Evolutionary conservation across 2,797 vertebrate genomes (phyloP).

Genomic region (Discoglossus pictus): DNA sequence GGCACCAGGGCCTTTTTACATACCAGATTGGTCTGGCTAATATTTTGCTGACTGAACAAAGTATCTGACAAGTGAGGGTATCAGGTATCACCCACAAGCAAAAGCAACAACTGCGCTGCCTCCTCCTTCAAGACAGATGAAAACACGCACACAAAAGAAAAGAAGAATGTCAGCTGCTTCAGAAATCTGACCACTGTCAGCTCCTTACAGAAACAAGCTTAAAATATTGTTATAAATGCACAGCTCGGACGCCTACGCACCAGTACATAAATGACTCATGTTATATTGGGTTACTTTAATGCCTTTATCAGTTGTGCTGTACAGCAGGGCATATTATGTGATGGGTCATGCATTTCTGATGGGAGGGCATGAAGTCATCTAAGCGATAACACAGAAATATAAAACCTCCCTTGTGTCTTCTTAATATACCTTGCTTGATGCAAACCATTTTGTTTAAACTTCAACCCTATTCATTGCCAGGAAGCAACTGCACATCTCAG

Average conservation of each 20-base stretch:
- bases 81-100: constrained; percentile 55
- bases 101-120: constrained; percentile 41
- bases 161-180: constrained; percentile 50
- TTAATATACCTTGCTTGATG: constrained; percentile 1
- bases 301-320: constrained; percentile 38
- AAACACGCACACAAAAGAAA: constrained; percentile 47
- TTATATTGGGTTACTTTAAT: constrained; percentile 47
- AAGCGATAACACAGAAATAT: constrained; percentile 44
- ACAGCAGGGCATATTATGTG: constrained; percentile 37
- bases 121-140: constrained; percentile 53
- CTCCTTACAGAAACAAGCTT: constrained; percentile 37
- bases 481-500: not conserved
- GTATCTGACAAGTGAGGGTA: constrained; percentile 20
- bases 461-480: constrained; percentile 5
- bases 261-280: constrained; percentile 49
- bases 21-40: constrained; percentile 37
- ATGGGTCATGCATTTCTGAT: constrained; percentile 50
- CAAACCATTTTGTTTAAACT: constrained; percentile 10
- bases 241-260: constrained; percentile 7
- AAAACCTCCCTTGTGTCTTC: constrained; percentile 22
- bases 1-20: constrained; percentile 7
- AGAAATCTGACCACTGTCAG: constrained; percentile 44
- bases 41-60: constrained; percentile 55
- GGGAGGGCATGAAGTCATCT: constrained; percentile 33
- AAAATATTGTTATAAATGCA: constrained; percentile 34